Evolutionary conservation across 2,888 invertebrate genomes (phyloP).

Genomic region (Notodonta dromedarius): DNA sequence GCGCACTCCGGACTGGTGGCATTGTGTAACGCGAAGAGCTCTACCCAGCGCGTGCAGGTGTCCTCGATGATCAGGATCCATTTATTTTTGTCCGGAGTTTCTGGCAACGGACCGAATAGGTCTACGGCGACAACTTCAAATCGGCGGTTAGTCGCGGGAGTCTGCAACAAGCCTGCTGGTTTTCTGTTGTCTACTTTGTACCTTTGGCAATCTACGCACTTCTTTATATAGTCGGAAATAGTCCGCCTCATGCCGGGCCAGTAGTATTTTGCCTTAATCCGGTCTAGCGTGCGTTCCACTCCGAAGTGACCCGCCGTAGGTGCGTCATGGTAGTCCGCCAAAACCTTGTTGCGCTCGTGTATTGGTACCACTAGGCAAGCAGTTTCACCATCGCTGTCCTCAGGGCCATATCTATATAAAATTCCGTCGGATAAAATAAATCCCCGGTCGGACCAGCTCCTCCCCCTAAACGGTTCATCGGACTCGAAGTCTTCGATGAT

Average conservation of each 20-base stretch:
- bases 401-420: conserved; percentile 5
- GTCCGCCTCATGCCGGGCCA: conserved; percentile 14
- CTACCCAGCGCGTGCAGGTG: too few relatives aligned
- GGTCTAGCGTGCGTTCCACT: conserved; percentile 1
- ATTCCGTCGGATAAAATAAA: conserved; percentile 6
- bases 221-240: too few relatives aligned
- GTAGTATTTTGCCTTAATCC: background rate
- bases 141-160: too few relatives aligned
- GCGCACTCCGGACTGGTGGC: too few relatives aligned
- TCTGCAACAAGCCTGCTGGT: too few relatives aligned
- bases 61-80: too few relatives aligned
- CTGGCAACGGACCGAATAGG: too few relatives aligned
- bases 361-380: conserved; percentile 7
- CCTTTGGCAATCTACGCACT: too few relatives aligned
- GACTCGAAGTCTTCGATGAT: conserved; percentile 7
- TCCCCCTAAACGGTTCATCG: conserved; percentile 13
- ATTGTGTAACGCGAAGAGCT: too few relatives aligned
- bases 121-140: too few relatives aligned
- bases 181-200: too few relatives aligned
- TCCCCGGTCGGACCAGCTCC: conserved; percentile 5
- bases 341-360: conserved; percentile 4
- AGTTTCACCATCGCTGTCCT: background rate
- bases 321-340: conserved; percentile 9
- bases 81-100: too few relatives aligned
- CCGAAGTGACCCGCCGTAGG: conserved; percentile 12